A percentile compares a stretch with the other conserved stretches of the same genome.
Conservation (phyloP, 2,113 vertebrate genomes). For the Bombycilla garrulus region DNA sequence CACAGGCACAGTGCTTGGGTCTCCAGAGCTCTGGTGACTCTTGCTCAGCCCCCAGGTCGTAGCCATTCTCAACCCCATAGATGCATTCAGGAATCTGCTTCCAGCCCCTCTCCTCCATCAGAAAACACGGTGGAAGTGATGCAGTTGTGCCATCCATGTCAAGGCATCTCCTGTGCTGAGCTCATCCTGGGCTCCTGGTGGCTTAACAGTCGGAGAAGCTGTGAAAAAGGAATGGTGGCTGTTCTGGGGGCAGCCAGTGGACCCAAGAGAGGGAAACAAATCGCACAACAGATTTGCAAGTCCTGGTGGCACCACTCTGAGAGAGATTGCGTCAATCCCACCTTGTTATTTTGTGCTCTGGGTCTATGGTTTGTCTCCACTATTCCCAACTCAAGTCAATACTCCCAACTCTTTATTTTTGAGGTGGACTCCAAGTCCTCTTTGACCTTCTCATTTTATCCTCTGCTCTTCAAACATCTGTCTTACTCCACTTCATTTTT, state of each 20-base stretch:
- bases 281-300: background rate
- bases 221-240: background rate
- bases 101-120: background rate
- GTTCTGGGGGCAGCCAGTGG: background rate
- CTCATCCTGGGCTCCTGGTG: background rate
- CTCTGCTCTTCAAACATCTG: background rate
- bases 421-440: background rate
- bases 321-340: background rate
- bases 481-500: background rate
- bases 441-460: background rate
- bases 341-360: background rate
- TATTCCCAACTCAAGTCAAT: background rate
- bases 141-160: background rate
- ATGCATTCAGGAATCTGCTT: background rate
- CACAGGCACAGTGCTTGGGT: background rate
- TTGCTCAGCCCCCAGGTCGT: rapidly evolving
- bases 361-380: background rate
- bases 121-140: background rate
- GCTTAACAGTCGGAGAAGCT: background rate
- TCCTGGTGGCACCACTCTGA: background rate
- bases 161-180: background rate
- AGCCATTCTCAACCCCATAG: background rate
- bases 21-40: background rate
- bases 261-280: background rate
- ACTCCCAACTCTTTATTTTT: no score